Base-by-base conservation (phyloP, 2,888 invertebrate genomes). In the Hypomecis atomaria region DNA sequence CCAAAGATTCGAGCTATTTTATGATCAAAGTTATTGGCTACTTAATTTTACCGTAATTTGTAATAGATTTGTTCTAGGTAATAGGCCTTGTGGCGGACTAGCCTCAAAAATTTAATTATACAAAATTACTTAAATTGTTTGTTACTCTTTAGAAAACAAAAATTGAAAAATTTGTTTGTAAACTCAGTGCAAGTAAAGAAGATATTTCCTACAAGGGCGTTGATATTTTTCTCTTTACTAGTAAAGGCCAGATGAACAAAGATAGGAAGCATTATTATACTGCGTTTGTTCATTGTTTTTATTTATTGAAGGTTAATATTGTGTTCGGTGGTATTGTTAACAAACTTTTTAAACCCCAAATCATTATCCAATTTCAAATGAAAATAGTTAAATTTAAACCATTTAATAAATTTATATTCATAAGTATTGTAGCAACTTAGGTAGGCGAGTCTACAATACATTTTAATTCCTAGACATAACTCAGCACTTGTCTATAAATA, bases 381-480 rank as follows among this genome's bases (percentile, higher is more conserved):
- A 40, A 8, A 7, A 9, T 40, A 9, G 10, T 23, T 13, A n/a
- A n/a, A n/a, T n/a, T n/a, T n/a, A n/a, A n/a, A 23, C 23, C 3
- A 23, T 23, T 23, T 2, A 23, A 23, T 23, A 23, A 53, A 63
- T 58, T 43, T 58, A 54, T 58, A 58, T 62, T 45, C 42, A 57
- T 57, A n/a, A 11, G 47, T 23, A 54, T 58, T 6, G n/a, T 4
- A 23, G 23, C n/a, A 55, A 59, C 59, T 61, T 43, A 60, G 63
- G 54, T 56, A 69, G 71, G 69, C 71, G 71, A 65, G 65, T 54
- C 66, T 54, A 53, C 52, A 67, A 64, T 67, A 60, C 47, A 62
- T 67, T 66, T 64, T 60, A 66, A 70, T 67, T 66, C 64, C 56
- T 61, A 59, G 50, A 60, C 57, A 65, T 69, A 68, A 68, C 57